A percentile compares a stretch with the other conserved stretches of the same genome.
These are phyloP conservation scores for Alloplasta piceator DNA, from an alignment of 2,888 invertebrate genomes.

Conservation along the genomic window DNA sequence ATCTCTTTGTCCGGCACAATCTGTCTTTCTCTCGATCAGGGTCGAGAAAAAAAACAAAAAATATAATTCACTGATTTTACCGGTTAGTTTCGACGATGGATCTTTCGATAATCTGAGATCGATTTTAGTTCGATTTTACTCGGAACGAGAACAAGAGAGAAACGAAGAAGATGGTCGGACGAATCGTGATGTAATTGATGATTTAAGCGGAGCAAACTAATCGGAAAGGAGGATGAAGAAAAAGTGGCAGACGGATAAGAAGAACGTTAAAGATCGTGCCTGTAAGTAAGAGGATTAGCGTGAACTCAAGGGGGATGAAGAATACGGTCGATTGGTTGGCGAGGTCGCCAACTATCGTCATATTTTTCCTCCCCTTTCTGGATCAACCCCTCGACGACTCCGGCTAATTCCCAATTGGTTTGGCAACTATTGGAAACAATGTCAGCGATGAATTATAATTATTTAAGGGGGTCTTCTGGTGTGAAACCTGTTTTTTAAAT, in stretches of 20 bases:
- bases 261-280: slow-evolving; percentile 26
- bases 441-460: background rate
- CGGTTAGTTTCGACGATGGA: background rate
- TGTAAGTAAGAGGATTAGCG: slow-evolving; percentile 38
- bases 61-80: slow-evolving; percentile 14
- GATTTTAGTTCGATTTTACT: slow-evolving; percentile 6
- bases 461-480: no score
- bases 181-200: slow-evolving; percentile 20
- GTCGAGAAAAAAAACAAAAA: slow-evolving; percentile 1
- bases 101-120: background rate
- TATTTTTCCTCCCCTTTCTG: background rate
- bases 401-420: slow-evolving; percentile 42
- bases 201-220: slow-evolving; percentile 12
- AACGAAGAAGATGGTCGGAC: background rate
- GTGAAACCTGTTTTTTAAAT: no score
- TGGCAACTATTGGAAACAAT: slow-evolving; percentile 6
- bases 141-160: slow-evolving; percentile 5
- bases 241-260: slow-evolving; percentile 1
- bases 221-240: background rate
- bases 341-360: slow-evolving; percentile 38
- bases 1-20: slow-evolving; percentile 31
- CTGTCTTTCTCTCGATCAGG: background rate
- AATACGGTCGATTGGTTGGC: slow-evolving; percentile 48
- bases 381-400: slow-evolving; percentile 7
- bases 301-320: slow-evolving; percentile 44